Evolutionary conservation across 2,797 vertebrate genomes (phyloP).

Genomic region (Chiloscyllium punctatum): DNA sequence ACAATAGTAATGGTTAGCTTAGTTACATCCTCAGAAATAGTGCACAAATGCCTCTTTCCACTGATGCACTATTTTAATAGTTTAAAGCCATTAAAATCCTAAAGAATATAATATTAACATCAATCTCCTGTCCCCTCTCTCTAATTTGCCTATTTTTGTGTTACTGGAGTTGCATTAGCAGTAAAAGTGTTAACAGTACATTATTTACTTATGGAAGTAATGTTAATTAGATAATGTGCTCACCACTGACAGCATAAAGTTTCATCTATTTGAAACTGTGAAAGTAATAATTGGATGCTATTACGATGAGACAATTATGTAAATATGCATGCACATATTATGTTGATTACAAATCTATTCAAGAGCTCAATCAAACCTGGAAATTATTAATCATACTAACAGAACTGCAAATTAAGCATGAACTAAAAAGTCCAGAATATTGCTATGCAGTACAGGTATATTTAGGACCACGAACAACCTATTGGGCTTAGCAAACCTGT

Average conservation of each 20-base stretch:
- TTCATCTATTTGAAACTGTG: not conserved
- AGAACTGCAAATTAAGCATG: not conserved
- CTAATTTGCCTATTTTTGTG: not conserved
- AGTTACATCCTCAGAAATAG: not conserved
- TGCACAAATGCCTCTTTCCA: not conserved
- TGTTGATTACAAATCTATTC: constrained; percentile 21
- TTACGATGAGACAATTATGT: constrained; percentile 13
- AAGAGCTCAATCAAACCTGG: not conserved
- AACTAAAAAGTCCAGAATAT: not conserved
- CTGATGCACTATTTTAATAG: not conserved
- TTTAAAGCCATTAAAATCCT: not conserved
- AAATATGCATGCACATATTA: not conserved
- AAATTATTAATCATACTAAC: constrained; percentile 14
- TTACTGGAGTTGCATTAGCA: not conserved
- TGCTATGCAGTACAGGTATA: not conserved
- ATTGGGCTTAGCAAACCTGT: not conserved
- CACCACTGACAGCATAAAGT: not conserved
- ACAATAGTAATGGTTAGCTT: not conserved
- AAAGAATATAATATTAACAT: not conserved
- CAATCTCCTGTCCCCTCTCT: not conserved
- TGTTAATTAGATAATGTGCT: not conserved
- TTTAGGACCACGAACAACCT: not conserved
- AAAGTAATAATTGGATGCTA: not conserved
- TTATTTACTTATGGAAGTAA: not conserved
- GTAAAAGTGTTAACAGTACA: not conserved